These are phyloP conservation scores for Temnopleurus reevesii DNA, from an alignment of 53 echinoderm and acorn worm species.

Conservation along the genomic window DNA sequence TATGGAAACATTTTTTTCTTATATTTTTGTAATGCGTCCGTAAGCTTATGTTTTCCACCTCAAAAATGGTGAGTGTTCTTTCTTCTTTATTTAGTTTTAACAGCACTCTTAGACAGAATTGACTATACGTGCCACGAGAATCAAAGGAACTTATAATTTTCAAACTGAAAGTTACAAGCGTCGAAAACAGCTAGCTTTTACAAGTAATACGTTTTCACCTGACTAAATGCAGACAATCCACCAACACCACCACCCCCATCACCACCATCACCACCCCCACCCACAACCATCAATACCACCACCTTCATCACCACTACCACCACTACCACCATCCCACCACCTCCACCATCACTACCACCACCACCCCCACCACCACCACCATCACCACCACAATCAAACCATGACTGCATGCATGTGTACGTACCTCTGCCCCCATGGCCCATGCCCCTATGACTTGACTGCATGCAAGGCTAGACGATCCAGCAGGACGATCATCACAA, in stretches of 20 bases:
- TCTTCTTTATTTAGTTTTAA: no score
- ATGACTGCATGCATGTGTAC: neutral
- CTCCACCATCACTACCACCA: neutral
- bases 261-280: neutral
- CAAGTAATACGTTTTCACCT: no score
- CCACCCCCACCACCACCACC: conserved; percentile 14
- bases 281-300: conserved; percentile 21
- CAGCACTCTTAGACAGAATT: no score
- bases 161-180: no score
- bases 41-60: no score
- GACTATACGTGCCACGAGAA: no score
- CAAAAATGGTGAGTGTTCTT: no score
- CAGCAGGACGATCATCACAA: conserved; percentile 68
- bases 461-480: conserved; percentile 64
- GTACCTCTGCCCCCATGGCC: conserved; percentile 96
- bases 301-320: conserved; percentile 21
- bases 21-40: no score
- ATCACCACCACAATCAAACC: neutral
- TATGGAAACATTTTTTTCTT: no score
- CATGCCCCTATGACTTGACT: conserved; percentile 95
- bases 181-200: no score
- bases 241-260: neutral
- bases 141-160: no score
- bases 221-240: no score
- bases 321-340: conserved; percentile 5